A percentile compares a stretch with the other conserved stretches of the same genome.
Evolutionary conservation across 2,888 invertebrate species (phyloP).

Genomic region (Coelinius sp.): DNA sequence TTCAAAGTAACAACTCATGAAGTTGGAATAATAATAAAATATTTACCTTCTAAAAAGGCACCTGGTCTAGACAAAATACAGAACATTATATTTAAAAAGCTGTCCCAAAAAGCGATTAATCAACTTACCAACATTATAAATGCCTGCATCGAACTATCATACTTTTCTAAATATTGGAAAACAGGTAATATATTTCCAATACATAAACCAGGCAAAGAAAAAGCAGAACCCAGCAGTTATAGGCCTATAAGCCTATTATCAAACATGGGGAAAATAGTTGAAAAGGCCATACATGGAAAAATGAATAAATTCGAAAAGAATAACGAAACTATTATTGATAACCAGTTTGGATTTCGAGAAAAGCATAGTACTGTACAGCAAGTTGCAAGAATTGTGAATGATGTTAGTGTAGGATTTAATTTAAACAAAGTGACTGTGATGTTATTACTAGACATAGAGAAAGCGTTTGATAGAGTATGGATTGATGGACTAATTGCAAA

Average conservation of each 20-base stretch:
- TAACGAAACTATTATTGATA: constrained; percentile 23
- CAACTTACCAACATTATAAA: not conserved
- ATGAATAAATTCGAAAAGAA: constrained; percentile 15
- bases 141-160: constrained; percentile 29
- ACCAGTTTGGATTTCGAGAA: constrained; percentile 34
- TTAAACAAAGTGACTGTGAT: constrained; percentile 51
- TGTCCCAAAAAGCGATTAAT: not conserved
- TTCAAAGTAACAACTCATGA: not conserved
- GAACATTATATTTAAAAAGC: constrained; percentile 32
- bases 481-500: not conserved
- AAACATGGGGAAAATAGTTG: constrained; percentile 34
- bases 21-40: not conserved
- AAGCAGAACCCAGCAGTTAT: constrained; percentile 33
- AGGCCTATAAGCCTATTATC: constrained; percentile 34
- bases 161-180: constrained; percentile 35
- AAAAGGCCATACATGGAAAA: constrained; percentile 20
- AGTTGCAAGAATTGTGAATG: constrained; percentile 52
- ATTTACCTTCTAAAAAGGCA: constrained; percentile 34
- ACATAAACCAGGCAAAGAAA: constrained; percentile 31
- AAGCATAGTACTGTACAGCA: constrained; percentile 35
- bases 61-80: constrained; percentile 35
- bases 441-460: constrained; percentile 56
- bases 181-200: constrained; percentile 32
- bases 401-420: constrained; percentile 52
- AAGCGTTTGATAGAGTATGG: constrained; percentile 58